Conservation (phyloP, 2,113 vertebrate genomes). For the Micronisus gabar region DNA sequence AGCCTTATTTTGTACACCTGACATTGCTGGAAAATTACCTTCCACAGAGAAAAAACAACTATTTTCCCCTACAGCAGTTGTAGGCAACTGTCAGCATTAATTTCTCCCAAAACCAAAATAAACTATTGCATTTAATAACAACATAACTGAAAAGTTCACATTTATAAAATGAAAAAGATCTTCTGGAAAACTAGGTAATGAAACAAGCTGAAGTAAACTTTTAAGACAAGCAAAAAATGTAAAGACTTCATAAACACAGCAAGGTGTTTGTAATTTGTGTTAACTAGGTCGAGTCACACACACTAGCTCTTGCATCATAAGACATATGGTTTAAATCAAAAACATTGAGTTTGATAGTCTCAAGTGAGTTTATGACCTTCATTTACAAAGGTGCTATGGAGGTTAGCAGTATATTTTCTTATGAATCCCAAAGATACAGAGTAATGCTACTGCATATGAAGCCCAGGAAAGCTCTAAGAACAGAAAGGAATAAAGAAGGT, state of each 20-base stretch:
- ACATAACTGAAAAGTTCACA: not conserved
- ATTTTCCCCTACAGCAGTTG: not conserved
- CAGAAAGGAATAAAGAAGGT: not conserved
- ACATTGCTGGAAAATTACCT: not conserved
- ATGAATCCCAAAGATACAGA: not conserved
- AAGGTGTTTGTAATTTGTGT: not conserved
- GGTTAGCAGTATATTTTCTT: not conserved
- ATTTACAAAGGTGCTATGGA: not conserved
- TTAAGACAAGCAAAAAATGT: not conserved
- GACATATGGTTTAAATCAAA: slow-evolving; percentile 14
- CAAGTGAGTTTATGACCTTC: not conserved
- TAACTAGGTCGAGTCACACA: not conserved
- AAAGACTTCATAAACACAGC: not conserved
- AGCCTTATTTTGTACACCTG: not conserved
- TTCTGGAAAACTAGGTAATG: not conserved
- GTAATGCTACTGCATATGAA: not conserved
- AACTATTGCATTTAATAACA: not conserved
- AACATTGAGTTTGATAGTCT: not conserved
- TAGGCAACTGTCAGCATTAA: not conserved
- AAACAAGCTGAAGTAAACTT: not conserved
- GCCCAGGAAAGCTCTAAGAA: not conserved
- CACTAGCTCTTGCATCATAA: not conserved
- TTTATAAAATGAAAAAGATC: not conserved
- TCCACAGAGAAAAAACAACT: not conserved
- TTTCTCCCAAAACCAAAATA: not conserved